phyloP scores from a whole-genome alignment of 2,113 vertebrate species.

The Aldabrachelys gigantea region DNA sequence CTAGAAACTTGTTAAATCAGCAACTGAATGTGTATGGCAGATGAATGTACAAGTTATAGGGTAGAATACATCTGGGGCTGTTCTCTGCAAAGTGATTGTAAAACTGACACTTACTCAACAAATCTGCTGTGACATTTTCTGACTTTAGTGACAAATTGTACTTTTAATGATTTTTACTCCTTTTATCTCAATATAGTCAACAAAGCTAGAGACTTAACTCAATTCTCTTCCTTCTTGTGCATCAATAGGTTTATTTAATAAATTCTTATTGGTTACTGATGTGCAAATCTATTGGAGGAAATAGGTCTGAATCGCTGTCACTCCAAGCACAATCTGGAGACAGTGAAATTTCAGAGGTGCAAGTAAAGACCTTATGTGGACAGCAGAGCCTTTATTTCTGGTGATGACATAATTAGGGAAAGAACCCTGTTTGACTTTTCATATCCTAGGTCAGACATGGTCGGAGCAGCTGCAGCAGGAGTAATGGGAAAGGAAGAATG shows the following conservation, averaged over 20 bases:
- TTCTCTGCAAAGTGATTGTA: not conserved
- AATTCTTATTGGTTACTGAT: not conserved
- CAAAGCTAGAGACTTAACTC: not conserved
- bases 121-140: not conserved
- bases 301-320: not conserved
- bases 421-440: not conserved
- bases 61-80: not conserved
- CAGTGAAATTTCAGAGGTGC: not conserved
- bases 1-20: slow-evolving; percentile 21
- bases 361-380: not conserved
- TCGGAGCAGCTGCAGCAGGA: not conserved
- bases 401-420: not conserved
- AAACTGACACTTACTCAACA: not conserved
- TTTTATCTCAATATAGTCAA: not conserved
- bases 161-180: not conserved
- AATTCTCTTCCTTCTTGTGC: not conserved
- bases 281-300: not conserved
- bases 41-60: slow-evolving; percentile 6
- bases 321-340: not conserved
- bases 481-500: not conserved
- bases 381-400: not conserved
- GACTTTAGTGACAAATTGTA: not conserved
- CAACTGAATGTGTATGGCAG: not conserved
- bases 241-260: not conserved
- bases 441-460: not conserved